Evolutionary conservation across 2,888 invertebrate species (phyloP).

Genomic region (Metacarcinus magister): DNA sequence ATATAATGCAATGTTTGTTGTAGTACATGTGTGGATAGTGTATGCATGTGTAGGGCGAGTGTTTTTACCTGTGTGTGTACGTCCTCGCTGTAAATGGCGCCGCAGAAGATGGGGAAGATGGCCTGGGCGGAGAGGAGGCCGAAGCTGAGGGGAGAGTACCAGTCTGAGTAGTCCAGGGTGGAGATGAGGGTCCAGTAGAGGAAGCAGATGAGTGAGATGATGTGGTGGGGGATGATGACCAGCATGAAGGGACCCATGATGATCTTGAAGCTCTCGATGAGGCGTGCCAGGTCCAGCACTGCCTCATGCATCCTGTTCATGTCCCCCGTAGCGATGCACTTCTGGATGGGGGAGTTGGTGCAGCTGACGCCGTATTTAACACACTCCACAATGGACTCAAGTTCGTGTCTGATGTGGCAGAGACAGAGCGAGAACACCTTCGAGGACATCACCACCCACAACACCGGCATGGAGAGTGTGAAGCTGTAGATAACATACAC

Average conservation of each 20-base stretch:
- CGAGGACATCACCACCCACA: slow-evolving; percentile 82
- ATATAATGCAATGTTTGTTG: neutral
- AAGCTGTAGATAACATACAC: slow-evolving; percentile 82
- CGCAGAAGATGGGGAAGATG: slow-evolving; percentile 81
- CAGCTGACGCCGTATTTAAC: slow-evolving; percentile 76
- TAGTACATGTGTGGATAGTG: neutral
- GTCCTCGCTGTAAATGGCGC: slow-evolving; percentile 82
- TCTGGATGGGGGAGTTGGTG: slow-evolving; percentile 76
- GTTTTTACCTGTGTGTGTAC: slow-evolving; percentile 79
- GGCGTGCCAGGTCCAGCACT: slow-evolving; percentile 77
- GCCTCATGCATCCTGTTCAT: slow-evolving; percentile 82
- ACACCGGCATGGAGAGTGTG: slow-evolving; percentile 81
- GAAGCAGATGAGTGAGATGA: slow-evolving; percentile 82
- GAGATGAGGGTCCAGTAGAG: slow-evolving; percentile 83
- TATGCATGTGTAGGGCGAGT: neutral
- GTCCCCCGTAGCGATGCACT: slow-evolving; percentile 80
- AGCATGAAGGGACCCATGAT: slow-evolving; percentile 82
- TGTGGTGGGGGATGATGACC: slow-evolving; percentile 82
- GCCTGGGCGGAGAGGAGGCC: slow-evolving; percentile 82
- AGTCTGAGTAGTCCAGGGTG: slow-evolving; percentile 81
- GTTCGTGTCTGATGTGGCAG: slow-evolving; percentile 78
- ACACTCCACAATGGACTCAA: slow-evolving; percentile 80
- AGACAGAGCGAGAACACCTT: slow-evolving; percentile 80
- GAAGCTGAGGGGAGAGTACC: slow-evolving; percentile 82
- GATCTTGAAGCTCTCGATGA: slow-evolving; percentile 80